Evolutionary conservation across 2,113 vertebrate genomes (phyloP).

Genomic region (Mystacornis crossleyi): DNA sequence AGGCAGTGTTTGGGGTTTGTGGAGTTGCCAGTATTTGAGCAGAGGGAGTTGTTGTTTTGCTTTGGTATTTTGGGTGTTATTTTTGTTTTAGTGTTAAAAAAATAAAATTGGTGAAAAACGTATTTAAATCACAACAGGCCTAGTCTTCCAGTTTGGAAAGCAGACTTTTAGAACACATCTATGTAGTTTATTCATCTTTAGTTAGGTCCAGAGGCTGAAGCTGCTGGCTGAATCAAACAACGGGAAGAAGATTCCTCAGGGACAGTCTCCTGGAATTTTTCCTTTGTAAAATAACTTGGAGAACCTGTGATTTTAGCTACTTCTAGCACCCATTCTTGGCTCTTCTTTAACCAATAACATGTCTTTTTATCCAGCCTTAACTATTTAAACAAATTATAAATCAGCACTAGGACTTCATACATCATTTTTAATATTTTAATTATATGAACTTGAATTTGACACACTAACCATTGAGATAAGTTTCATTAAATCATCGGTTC

Average conservation of each 20-base stretch:
- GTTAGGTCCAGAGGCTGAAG: neutral
- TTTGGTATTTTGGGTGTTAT: neutral
- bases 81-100: neutral
- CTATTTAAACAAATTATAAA: neutral
- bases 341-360: neutral
- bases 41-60: neutral
- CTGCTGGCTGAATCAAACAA: neutral
- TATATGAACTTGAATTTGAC: neutral
- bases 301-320: neutral
- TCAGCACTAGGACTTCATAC: neutral
- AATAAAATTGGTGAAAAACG: neutral
- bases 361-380: neutral
- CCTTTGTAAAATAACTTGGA: neutral
- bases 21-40: neutral
- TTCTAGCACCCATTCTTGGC: neutral
- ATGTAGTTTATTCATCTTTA: neutral
- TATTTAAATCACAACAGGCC: neutral
- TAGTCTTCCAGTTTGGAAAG: neutral
- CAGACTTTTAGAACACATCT: neutral
- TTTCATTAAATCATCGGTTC: neutral
- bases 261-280: neutral
- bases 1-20: neutral
- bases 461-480: neutral
- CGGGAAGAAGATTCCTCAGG: neutral
- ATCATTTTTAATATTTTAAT: neutral